A percentile compares a stretch with the other conserved stretches of the same genome.
Conservation (phyloP, 2,797 vertebrate genomes). For the Typhlichthys eigenmanni region DNA sequence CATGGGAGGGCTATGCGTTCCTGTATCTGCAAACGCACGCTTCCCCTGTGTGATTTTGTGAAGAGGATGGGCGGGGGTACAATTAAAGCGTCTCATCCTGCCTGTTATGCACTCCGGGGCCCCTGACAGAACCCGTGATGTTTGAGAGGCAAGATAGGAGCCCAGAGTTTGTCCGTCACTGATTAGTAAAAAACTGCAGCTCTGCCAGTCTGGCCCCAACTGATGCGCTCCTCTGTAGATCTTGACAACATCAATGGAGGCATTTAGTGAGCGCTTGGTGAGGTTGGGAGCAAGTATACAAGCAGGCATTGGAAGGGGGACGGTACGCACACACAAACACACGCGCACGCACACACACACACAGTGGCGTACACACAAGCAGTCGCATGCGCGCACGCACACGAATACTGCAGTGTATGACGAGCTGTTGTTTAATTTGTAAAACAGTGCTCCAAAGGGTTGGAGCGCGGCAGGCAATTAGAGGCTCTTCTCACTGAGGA, state of each 20-base stretch:
- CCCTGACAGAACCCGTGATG: slow-evolving; percentile 62
- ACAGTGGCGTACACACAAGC: slow-evolving; percentile 15
- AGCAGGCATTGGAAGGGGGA: slow-evolving; percentile 39
- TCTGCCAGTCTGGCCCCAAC: slow-evolving; percentile 46
- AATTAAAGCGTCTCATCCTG: slow-evolving; percentile 68
- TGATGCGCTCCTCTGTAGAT: slow-evolving; percentile 47
- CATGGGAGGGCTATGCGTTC: slow-evolving; percentile 77
- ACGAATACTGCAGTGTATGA: slow-evolving; percentile 18
- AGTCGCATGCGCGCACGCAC: not conserved
- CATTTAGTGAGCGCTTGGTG: slow-evolving; percentile 7
- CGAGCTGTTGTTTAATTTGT: slow-evolving; percentile 74
- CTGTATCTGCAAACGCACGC: slow-evolving; percentile 71
- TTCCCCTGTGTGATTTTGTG: slow-evolving; percentile 65
- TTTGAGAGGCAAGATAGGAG: slow-evolving; percentile 57
- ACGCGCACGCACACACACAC: slow-evolving; percentile 22
- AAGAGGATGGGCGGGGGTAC: not conserved
- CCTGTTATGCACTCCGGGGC: slow-evolving; percentile 58
- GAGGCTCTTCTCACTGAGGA: slow-evolving; percentile 73
- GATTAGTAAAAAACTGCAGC: slow-evolving; percentile 73
- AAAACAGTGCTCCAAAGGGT: slow-evolving; percentile 70
- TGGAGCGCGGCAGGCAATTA: slow-evolving; percentile 79
- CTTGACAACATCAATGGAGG: slow-evolving; percentile 51
- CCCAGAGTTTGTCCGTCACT: slow-evolving; percentile 70
- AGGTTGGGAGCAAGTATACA: slow-evolving; percentile 32
- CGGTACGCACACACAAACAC: not conserved